Conservation (phyloP, 1,140 invertebrate genomes). For the Radopholus similis region DNA sequence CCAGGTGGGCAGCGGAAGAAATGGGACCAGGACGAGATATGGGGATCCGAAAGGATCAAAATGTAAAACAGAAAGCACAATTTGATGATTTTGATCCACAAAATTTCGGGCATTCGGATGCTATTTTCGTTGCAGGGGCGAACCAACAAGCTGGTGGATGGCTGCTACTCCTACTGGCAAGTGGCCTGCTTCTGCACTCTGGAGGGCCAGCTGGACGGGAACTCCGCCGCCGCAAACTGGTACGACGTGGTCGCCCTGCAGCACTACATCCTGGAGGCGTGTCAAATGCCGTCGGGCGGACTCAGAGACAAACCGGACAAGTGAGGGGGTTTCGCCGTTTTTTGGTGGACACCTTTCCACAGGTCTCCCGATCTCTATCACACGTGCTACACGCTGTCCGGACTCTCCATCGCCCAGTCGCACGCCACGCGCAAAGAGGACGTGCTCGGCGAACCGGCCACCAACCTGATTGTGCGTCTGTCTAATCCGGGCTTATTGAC, state of each 20-base stretch:
- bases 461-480: conserved; percentile 33
- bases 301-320: conserved; percentile 92
- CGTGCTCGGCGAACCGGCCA: conserved; percentile 15
- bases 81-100: conserved; percentile 3
- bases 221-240: conserved; percentile 5
- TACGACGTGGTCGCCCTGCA: conserved; percentile 70
- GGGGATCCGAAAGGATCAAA: too few relatives aligned
- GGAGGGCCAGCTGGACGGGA: conserved; percentile 30
- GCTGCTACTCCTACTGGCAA: conserved; percentile 98
- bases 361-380: conserved; percentile 45
- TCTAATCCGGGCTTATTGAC: background rate
- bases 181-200: conserved; percentile 75
- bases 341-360: background rate
- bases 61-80: conserved; percentile 6
- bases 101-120: background rate
- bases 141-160: conserved; percentile 96
- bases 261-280: conserved; percentile 88
- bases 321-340: conserved; percentile 65
- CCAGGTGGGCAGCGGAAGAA: conserved; percentile 40
- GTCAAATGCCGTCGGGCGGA: conserved; percentile 80
- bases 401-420: conserved; percentile 30
- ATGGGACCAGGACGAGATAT: too few relatives aligned
- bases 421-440: conserved; percentile 28
- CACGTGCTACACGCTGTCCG: conserved; percentile 37
- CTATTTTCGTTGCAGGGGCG: conserved; percentile 62